Evolutionary conservation across 2,888 invertebrate genomes (phyloP), one percentile per base, ranked within the genome.

Genomic region (Patella ulyssiponensis): DNA sequence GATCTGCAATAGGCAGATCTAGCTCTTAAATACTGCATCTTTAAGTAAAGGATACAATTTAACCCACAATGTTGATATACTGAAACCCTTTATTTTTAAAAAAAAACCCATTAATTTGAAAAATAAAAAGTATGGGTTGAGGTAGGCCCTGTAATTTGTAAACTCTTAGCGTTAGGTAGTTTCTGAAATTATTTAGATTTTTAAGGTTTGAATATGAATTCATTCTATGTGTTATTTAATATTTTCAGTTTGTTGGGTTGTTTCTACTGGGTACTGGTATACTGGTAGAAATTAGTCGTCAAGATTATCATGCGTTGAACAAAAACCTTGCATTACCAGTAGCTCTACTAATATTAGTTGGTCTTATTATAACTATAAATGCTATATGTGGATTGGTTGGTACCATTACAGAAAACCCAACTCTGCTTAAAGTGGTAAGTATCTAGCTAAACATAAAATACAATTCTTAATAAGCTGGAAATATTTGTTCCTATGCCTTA

Each of bases 361-460:
- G 90, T 0, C 82, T 88, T 9, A 76, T 88, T 80, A 87, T 90
- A 71, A 80, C 86, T 54, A 77, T 89, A 75, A 88, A 86, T 70
- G 87, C 90, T 14, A 72, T 90, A 53, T 82, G 86, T 75, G 90
- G 90, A 12, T 75, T 89, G 54, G 80, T 87, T 33, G 89, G 90
- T 5, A 87, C 87, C 3, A 56, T 88, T 58, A 81, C 83, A 64
- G 90, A 90, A 76, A 86, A 88, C 72, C 83, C 85, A n/a, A 78
- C 84, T 20, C 82, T 88, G 23, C 86, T 90, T 33, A 89, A 86
- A 86, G 80, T 87, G 77, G 90, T 90, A 81, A 83, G 88, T 87
- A 27, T 64, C 12, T 64, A 64, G n/a, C 20, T 64, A n/a, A 58
- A 17, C 3, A 12, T 20, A 23, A 64, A 64, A 64, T 64, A 23